Percentiles rank a stretch among this genome's conserved stretches.
These are phyloP conservation scores for Orthosia incerta DNA, from an alignment of 2,888 invertebrate genomes.

Conservation along the genomic window DNA sequence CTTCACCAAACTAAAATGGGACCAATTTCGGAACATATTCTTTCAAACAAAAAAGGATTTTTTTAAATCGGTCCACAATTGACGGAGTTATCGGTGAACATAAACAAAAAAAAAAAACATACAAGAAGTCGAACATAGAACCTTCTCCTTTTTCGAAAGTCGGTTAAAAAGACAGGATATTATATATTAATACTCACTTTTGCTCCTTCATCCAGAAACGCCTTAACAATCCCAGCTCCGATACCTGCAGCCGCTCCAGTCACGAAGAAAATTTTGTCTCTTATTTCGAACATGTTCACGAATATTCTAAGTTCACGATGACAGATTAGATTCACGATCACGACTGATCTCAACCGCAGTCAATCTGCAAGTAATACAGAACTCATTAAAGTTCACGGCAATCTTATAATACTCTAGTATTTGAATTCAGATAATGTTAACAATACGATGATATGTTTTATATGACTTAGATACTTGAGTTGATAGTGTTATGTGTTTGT, in stretches of 20 bases:
- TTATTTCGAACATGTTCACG: slow-evolving; percentile 74
- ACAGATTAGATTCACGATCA: not conserved
- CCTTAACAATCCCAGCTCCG: slow-evolving; percentile 78
- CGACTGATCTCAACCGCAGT: slow-evolving; percentile 23
- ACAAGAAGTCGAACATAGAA: too few relatives aligned
- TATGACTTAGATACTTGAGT: not conserved
- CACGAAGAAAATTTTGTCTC: slow-evolving; percentile 80
- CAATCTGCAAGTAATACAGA: slow-evolving; percentile 14
- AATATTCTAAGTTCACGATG: slow-evolving; percentile 4
- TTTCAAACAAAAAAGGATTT: too few relatives aligned
- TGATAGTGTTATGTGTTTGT: slow-evolving; percentile 3
- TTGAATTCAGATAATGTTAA: slow-evolving; percentile 33
- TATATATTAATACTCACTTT: slow-evolving; percentile 71
- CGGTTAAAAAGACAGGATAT: not conserved
- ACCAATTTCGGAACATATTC: too few relatives aligned
- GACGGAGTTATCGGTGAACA: too few relatives aligned
- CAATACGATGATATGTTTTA: slow-evolving; percentile 4
- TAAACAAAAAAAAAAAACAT: too few relatives aligned
- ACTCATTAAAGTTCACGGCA: not conserved
- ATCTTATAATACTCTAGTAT: slow-evolving; percentile 10
- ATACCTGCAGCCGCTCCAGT: slow-evolving; percentile 85
- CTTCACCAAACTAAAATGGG: too few relatives aligned
- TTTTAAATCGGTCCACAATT: too few relatives aligned
- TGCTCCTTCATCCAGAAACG: slow-evolving; percentile 78
- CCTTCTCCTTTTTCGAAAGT: too few relatives aligned